phyloP scores from a whole-genome alignment of 2,888 invertebrate species.

The Lithophane socia region DNA sequence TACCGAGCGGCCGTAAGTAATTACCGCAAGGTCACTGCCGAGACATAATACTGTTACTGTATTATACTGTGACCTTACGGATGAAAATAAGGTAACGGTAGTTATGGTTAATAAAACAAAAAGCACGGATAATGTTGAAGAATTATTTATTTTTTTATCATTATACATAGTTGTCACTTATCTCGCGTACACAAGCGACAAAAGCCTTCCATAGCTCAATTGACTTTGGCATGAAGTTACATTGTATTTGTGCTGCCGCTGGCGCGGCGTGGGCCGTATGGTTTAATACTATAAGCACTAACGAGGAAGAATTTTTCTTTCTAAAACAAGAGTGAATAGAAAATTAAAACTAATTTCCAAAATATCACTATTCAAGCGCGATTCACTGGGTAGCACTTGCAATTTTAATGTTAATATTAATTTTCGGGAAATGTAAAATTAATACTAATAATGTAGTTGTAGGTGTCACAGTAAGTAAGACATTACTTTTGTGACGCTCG shows the following conservation, averaged over 20 bases:
- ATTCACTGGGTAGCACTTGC: constrained; percentile 58
- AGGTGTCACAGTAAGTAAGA: constrained; percentile 47
- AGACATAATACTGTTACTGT: too few species aligned
- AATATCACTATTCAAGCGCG: constrained; percentile 63
- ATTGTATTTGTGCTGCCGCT: constrained; percentile 85
- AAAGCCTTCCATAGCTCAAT: constrained; percentile 89
- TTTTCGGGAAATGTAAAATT: constrained; percentile 55
- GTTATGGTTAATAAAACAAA: constrained; percentile 19
- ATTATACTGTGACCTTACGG: background rate
- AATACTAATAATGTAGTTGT: constrained; percentile 54
- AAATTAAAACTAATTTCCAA: constrained; percentile 59
- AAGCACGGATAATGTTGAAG: constrained; percentile 63
- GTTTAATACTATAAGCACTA: constrained; percentile 68
- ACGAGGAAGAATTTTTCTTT: constrained; percentile 53
- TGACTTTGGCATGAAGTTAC: constrained; percentile 90
- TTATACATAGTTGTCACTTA: constrained; percentile 89
- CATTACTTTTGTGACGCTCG: constrained; percentile 57
- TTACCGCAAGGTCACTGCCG: too few species aligned
- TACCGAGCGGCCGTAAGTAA: too few species aligned
- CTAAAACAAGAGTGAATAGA: constrained; percentile 63
- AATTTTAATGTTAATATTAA: constrained; percentile 43
- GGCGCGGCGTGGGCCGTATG: constrained; percentile 64
- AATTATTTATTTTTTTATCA: constrained; percentile 88
- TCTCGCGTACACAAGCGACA: constrained; percentile 88
- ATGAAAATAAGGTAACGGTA: background rate